These are phyloP conservation scores for Hydrotaea cyrtoneurina DNA, from an alignment of 2,888 invertebrate genomes.

Conservation along the genomic window DNA sequence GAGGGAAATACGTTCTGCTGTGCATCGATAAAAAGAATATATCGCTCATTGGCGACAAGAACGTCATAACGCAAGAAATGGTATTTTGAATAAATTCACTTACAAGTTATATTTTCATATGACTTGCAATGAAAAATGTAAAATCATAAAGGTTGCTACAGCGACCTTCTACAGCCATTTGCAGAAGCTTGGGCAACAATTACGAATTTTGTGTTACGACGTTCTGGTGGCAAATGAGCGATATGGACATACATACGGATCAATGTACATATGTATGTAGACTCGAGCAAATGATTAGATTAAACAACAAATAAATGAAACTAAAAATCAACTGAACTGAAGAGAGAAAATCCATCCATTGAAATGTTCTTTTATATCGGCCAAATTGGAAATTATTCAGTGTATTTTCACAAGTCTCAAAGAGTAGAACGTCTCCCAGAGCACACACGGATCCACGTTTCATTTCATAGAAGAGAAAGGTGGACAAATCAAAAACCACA, in stretches of 20 bases:
- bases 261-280: conserved; percentile 1
- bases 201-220: too few relatives aligned
- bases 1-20: neutral
- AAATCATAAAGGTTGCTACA: too few relatives aligned
- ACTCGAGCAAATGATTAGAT: conserved; percentile 56
- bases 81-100: too few relatives aligned
- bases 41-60: too few relatives aligned
- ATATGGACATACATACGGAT: too few relatives aligned
- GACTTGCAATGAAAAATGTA: too few relatives aligned
- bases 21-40: too few relatives aligned
- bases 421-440: conserved; percentile 34
- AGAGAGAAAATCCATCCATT: conserved; percentile 37
- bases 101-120: too few relatives aligned
- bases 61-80: too few relatives aligned
- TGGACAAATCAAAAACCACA: neutral
- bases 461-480: conserved; percentile 12
- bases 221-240: too few relatives aligned
- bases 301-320: conserved; percentile 41
- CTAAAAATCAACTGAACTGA: conserved; percentile 7
- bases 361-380: neutral
- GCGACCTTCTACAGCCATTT: too few relatives aligned
- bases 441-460: neutral
- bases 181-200: too few relatives aligned
- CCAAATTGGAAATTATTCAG: conserved; percentile 34
- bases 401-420: conserved; percentile 44